Evolutionary conservation across 2,888 invertebrate genomes (phyloP), one percentile per base, ranked within the genome.

Genomic region (Podotricha telesiphe): DNA sequence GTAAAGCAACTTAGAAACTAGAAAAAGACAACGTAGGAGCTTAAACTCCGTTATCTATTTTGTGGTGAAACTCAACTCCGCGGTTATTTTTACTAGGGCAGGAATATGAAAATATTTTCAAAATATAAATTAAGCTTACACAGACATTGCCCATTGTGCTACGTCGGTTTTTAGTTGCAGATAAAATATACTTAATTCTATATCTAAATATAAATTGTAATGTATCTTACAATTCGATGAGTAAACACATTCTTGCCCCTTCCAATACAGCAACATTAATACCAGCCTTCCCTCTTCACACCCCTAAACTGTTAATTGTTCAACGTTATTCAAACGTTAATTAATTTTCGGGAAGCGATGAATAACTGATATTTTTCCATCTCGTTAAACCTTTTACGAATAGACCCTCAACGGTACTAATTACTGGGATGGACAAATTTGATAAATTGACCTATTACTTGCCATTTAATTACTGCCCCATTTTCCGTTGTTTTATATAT

Each of bases 331-430:
- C 70, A 62, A 73, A 68, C 48, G 69, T 73, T 80, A 82, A 88
- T 86, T 88, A 86, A 87, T 86, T 79, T 68, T 65, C 65, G 72
- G 71, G 65, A 69, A 69, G 74, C 69, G 72, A 74, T 72, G 75
- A 79, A 70, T 68, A 73, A 69, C 77, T 77, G 69, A 75, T 77
- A 75, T 73, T 77, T 78, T 84, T 82, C 80, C 82, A 80, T 79
- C 76, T 78, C 79, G 79, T 84, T 83, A 72, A 77, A 71, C 75
- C 75, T 78, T 78, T 77, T 74, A 74, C 73, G 71, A 66, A 66
- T 74, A 73, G 67, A 73, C 78, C 73, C 72, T 77, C 59, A 62
- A 69, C 68, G 68, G 55, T 73, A 71, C 70, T 81, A 84, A 82
- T 85, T 80, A 77, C 78, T 74, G 75, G 77, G 76, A 77, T 68